These are phyloP conservation scores for Gadopsis bispinosus DNA, from an alignment of 2,797 vertebrate genomes.

Conservation along the genomic window DNA sequence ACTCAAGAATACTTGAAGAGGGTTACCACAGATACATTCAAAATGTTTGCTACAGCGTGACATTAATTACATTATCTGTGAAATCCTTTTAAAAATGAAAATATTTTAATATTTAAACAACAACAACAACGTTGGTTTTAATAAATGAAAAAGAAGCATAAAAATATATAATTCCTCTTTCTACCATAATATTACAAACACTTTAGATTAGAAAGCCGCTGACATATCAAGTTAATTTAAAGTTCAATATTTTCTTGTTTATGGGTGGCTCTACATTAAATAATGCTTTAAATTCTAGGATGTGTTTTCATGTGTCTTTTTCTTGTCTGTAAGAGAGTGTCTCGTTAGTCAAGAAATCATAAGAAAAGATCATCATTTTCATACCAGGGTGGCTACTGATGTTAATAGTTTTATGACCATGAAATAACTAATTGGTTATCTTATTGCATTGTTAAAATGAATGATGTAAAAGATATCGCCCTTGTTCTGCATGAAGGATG, in stretches of 20 bases:
- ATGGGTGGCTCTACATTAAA: neutral
- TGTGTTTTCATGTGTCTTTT: neutral
- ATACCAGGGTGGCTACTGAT: slow-evolving; percentile 25
- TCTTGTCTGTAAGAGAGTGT: neutral
- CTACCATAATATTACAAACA: neutral
- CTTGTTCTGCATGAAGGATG: slow-evolving; percentile 23
- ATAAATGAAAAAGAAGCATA: neutral
- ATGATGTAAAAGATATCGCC: slow-evolving; percentile 9
- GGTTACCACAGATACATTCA: neutral
- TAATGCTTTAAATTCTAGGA: neutral
- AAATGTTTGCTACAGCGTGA: neutral
- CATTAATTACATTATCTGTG: neutral
- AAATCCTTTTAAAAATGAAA: neutral
- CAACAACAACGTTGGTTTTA: neutral
- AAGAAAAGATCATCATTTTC: slow-evolving; percentile 14
- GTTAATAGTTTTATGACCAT: slow-evolving; percentile 37
- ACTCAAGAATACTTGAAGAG: neutral
- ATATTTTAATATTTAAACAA: neutral
- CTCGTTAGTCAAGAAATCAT: slow-evolving; percentile 7
- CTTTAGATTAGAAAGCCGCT: neutral
- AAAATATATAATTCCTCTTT: neutral
- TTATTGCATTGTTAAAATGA: slow-evolving; percentile 30
- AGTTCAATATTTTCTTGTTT: neutral
- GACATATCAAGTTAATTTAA: neutral
- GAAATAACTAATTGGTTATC: slow-evolving; percentile 39